Evolutionary conservation across 2,113 vertebrate genomes (phyloP), one percentile per base, ranked within the genome.

Genomic region (Numenius arquata): DNA sequence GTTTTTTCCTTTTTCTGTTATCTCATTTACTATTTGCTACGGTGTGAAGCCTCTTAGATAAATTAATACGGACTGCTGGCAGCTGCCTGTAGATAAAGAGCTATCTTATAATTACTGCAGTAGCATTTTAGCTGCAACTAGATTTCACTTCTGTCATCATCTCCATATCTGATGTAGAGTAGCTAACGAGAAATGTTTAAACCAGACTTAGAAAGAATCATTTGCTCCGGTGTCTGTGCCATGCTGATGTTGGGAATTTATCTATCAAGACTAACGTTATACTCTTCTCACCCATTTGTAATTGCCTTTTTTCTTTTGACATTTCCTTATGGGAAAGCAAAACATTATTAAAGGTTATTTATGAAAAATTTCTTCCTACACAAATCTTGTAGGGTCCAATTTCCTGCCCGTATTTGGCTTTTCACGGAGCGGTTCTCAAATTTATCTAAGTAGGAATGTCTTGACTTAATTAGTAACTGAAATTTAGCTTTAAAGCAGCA

Each of bases 21-120:
- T 47, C 59, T 85, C n/a, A 43, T 91, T 70, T 96, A 58, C 77
- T 88, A 3, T 86, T 88, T 94, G 61, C 68, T 81, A 65, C 45
- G 48, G 61, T 48, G 38, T 50, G 66, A 84, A 85, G 62, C 70
- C 59, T 87, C 65, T 84, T 80, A 81, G 74, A 78, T 89, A 87
- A 89, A 93, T 95, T 45, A 89, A 67, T 79, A 48, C 16, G 58
- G 84, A 66, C 81, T 89, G n/a, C 89, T 95, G 71, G 91, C 84
- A 95, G 87, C 80, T 95, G 74, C 38, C 53, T 89, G n/a, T 82
- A 90, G 88, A 91, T 94, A 84, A 90, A 86, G 73, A 87, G 73
- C 70, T 94, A 15, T 95, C 86, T 89, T 88, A 63, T 62, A 89
- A 96, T 96, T 89, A 88, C 81, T 96, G 81, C 56, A 66, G 87